Percentiles rank a stretch among this genome's conserved stretches.
These are phyloP conservation scores for Pygmarrhopalites habei DNA, from an alignment of 1,140 invertebrate species.

Conservation along the genomic window DNA sequence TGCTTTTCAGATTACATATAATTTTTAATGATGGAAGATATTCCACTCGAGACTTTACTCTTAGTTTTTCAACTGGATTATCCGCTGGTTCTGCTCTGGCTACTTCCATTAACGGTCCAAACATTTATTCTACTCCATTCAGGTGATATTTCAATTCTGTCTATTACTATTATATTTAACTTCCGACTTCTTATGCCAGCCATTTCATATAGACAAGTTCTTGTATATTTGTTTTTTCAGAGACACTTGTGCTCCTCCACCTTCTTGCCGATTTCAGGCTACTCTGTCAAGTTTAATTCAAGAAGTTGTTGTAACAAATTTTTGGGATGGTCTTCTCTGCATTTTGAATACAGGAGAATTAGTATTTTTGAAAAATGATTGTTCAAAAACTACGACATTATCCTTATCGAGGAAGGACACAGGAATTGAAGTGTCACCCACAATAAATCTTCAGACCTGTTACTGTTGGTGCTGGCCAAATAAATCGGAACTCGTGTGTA, in stretches of 20 bases:
- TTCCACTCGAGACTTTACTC: slow-evolving; percentile 22
- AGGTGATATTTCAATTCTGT: no score
- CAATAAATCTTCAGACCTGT: background rate
- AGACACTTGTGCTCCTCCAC: slow-evolving; percentile 35
- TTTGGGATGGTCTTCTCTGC: slow-evolving; percentile 33
- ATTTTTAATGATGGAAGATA: slow-evolving; percentile 19
- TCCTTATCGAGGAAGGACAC: no score
- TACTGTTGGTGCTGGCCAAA: slow-evolving; percentile 29
- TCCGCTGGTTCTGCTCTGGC: slow-evolving; percentile 27
- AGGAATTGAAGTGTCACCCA: no score
- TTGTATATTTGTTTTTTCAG: no score
- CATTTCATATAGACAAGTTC: no score
- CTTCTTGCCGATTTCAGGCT: slow-evolving; percentile 16
- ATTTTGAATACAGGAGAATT: slow-evolving; percentile 12
- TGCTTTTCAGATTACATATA: slow-evolving; percentile 25
- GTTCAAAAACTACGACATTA: no score
- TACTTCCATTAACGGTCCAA: slow-evolving; percentile 30
- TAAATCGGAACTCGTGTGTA: slow-evolving; percentile 13
- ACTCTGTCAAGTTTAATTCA: slow-evolving; percentile 8
- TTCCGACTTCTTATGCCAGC: no score
- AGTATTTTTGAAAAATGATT: slow-evolving; percentile 13
- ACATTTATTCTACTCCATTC: slow-evolving; percentile 35
- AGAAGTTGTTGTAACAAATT: slow-evolving; percentile 27
- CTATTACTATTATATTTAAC: no score
- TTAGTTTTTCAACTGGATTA: slow-evolving; percentile 13